Evolutionary conservation across 2,113 vertebrate species (phyloP), one percentile per base, ranked within the genome.

Genomic region (Sylvilagus bachmani): DNA sequence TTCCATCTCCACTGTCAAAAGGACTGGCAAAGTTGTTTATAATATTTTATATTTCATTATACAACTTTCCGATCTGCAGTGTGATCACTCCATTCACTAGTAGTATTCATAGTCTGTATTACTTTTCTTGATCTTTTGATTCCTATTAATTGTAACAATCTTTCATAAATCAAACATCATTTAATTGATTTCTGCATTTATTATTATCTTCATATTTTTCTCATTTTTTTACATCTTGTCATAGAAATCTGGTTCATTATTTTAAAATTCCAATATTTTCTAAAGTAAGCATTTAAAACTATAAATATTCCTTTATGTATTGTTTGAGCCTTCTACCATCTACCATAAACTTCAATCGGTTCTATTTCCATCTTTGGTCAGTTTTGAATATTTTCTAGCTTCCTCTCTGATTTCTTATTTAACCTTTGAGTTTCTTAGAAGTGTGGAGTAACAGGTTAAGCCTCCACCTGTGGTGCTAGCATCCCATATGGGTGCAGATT

Each of bases 341-440:
- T 58, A 61, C 10, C 74, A 95, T 36, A 70, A 44, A 81, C 62
- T 86, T 67, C 81, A 13, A 86, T 80, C 22, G 55, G 6, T 36
- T 86, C 2, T 73, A 9, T 55, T 73, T 89, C 83, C 7, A n/a
- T 49, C 16, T n/a, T 79, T 58, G 21, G 49, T 86, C 49, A 17
- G 62, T 82, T 90, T 85, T 95, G 38, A 89, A 71, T 55, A 77
- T 44, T 94, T 87, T 89, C 10, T 69, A 24, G 58, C 25, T 62
- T n/a, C 16, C 31, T 16, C 36, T 27, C 11, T 73, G 66, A 51
- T 71, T 33, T 87, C n/a, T 44, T 86, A n/a, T 86, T 95, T 88
- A 17, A 79, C 49, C 36, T 36, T 22, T 24, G 10, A 2, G 2
- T 38, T 85, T 38, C 66, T 66, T 66, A 66, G 10, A 49, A 69